phyloP scores from a whole-genome alignment of 1,140 invertebrate species.

The Trichonephila inaurata region DNA sequence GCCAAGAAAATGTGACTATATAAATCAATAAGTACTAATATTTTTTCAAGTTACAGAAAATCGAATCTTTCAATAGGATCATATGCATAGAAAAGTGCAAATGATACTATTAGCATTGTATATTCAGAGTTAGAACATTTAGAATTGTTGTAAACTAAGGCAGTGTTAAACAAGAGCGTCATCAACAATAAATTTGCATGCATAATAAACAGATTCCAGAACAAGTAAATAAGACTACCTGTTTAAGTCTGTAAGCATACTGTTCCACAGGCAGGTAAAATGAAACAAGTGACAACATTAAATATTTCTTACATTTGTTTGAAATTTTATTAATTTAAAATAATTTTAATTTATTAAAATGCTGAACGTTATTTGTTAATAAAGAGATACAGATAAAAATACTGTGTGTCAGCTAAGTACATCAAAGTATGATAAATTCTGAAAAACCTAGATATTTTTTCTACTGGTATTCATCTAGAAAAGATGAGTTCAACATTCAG shows the following conservation, averaged over 20 bases:
- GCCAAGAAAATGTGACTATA: too few relatives aligned
- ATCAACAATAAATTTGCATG: background rate
- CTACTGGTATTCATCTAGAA: background rate
- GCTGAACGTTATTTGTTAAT: background rate
- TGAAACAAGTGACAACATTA: background rate
- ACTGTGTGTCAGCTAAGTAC: background rate
- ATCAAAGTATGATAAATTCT: background rate
- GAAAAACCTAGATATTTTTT: background rate
- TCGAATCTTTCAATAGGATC: background rate
- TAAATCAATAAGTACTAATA: too few relatives aligned
- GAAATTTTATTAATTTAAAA: background rate
- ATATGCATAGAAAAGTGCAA: background rate
- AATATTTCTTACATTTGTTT: background rate
- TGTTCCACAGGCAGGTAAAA: conserved; percentile 10
- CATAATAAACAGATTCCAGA: background rate
- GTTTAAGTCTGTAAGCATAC: background rate
- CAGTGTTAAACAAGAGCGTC: background rate
- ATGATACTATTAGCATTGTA: background rate
- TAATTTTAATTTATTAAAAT: background rate
- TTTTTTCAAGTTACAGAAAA: background rate
- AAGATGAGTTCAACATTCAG: too few relatives aligned
- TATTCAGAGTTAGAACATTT: background rate
- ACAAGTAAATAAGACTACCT: background rate
- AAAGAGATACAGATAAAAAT: background rate
- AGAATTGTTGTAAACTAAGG: background rate